Percentiles rank a stretch among this genome's conserved stretches.
Evolutionary conservation across 2,797 vertebrate genomes (phyloP).

Genomic region (Gastrophryne carolinensis): DNA sequence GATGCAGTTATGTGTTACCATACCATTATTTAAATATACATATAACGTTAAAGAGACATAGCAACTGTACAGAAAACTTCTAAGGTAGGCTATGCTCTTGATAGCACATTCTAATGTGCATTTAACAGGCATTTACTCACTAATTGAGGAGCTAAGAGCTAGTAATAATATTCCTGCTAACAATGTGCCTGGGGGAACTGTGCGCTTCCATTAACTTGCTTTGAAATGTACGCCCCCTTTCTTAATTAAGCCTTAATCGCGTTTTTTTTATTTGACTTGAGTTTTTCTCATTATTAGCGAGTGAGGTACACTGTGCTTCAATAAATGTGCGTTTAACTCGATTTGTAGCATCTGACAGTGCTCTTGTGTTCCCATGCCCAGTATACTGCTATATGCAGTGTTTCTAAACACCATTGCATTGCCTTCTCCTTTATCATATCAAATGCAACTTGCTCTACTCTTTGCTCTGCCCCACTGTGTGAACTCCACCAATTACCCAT

Average conservation of each 20-base stretch:
- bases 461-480: too few species aligned
- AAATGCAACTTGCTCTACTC: too few species aligned
- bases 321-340: background rate
- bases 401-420: too few species aligned
- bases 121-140: background rate
- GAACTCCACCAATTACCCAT: too few species aligned
- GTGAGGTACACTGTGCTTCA: background rate
- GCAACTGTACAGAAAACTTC: background rate
- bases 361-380: background rate
- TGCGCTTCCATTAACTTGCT: background rate
- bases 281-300: background rate
- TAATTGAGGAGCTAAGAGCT: background rate
- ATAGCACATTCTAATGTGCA: background rate
- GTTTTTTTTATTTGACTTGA: background rate
- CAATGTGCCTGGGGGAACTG: background rate
- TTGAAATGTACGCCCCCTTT: background rate
- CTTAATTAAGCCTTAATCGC: background rate
- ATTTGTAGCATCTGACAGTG: background rate
- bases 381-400: background rate
- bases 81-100: background rate
- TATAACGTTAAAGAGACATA: too few species aligned
- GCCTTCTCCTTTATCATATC: too few species aligned
- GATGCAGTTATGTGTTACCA: too few species aligned
- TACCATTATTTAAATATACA: too few species aligned
- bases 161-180: constrained; percentile 4